Evolutionary conservation across 1,140 invertebrate species (phyloP), one percentile per base, ranked within the genome.

Genomic region (Oryzaephilus surinamensis): DNA sequence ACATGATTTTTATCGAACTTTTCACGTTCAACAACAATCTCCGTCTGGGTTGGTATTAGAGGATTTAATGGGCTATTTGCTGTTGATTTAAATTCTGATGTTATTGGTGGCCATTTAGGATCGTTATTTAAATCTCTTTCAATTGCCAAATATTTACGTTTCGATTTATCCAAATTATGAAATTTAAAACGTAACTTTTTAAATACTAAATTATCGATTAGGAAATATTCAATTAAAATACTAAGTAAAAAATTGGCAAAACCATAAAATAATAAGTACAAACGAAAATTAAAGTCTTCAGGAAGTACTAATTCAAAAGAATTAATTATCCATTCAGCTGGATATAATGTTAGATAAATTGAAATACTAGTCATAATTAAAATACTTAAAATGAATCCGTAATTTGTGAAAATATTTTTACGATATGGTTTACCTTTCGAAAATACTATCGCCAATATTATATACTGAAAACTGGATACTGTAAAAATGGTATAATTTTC

Each of bases 391-490:
- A 83, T 72, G 2, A 88, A 73, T 1, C 73, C 65, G 39, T 61
- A 67, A 60, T 96, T 97, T 0, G 82, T 84, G 33, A 81, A 79
- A 3, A 97, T 75, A 0, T 79, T 73, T 53, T 80, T 78, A 15
- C 94, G 70, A 55, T 92, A 96, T 0, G 94, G 94, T 15, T 80
- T 76, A 0, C 93, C 93, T 50, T 86, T 84, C 0, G 87, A 91
- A 61, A 92, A 97, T 6, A 88, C 79, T 46, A 96, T 72, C 2
- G 89, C 88, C 47, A 95, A 67, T 14, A 80, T 85, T 14, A 97
- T 84, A 56, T 98, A 98, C 55, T 97, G 94, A 57, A 93, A 97
- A 54, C 83, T 81, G 0, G 91, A 92, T 2, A 93, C 66, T 0
- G 79, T 72, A 54, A 87, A 98, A 20, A 98, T 76, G 0, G 81